These are phyloP conservation scores for Paguma larvata DNA, from an alignment of 2,797 vertebrate species.

Conservation along the genomic window DNA sequence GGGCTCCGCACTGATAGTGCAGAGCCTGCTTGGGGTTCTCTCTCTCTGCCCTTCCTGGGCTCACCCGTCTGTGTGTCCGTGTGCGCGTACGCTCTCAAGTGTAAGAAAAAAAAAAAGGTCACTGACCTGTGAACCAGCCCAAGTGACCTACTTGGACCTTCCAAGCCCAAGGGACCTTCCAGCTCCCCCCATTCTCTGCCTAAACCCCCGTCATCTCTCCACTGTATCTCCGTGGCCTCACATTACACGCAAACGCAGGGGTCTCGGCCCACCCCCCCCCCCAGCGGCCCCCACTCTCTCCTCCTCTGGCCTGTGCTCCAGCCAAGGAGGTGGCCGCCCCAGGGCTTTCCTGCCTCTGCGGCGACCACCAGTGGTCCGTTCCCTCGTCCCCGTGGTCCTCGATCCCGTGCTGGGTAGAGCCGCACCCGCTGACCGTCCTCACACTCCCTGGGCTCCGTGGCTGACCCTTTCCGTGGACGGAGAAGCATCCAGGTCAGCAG, in stretches of 20 bases:
- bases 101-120: too few relatives aligned
- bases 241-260: accelerated
- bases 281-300: too few relatives aligned
- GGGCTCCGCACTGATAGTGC: too few relatives aligned
- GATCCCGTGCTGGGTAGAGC: background rate
- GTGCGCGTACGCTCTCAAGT: too few relatives aligned
- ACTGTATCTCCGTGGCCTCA: accelerated
- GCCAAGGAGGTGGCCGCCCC: background rate
- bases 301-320: background rate
- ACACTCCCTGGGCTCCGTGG: too few relatives aligned
- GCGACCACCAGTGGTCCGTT: too few relatives aligned
- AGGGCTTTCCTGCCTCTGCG: background rate
- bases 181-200: background rate
- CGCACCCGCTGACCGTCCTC: background rate
- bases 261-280: background rate
- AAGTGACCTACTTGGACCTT: background rate
- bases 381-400: background rate
- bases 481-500: background rate
- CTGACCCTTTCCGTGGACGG: too few relatives aligned
- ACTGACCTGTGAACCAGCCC: background rate
- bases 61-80: too few relatives aligned
- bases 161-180: too few relatives aligned
- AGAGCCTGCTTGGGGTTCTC: too few relatives aligned
- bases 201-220: too few relatives aligned
- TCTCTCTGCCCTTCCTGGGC: too few relatives aligned